A percentile compares a stretch with the other conserved stretches of the same genome.
Evolutionary conservation across 2,113 vertebrate genomes (phyloP).

Genomic region (Phodopus roborovskii): DNA sequence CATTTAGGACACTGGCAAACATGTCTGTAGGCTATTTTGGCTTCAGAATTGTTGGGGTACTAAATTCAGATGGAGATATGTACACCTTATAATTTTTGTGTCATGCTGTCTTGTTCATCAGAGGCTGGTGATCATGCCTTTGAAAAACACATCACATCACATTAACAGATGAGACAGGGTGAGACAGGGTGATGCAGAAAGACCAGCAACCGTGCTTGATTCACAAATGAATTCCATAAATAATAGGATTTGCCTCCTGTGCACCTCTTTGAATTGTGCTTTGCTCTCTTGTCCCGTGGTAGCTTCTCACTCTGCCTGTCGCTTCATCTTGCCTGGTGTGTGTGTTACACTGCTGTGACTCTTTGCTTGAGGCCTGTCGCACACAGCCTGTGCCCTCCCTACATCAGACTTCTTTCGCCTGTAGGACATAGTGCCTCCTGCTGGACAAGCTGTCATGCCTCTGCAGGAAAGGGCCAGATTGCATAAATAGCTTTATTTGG

Average conservation of each 20-base stretch:
- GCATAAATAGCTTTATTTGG: constrained; percentile 80
- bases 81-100: constrained; percentile 56
- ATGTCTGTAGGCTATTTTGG: constrained; percentile 36
- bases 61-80: constrained; percentile 54
- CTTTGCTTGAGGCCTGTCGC: constrained; percentile 85
- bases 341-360: constrained; percentile 78
- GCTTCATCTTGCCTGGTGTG: constrained; percentile 53
- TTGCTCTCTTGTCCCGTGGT: neutral
- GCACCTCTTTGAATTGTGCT: accelerated
- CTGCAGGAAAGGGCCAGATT: constrained; percentile 56
- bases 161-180: constrained; percentile 35
- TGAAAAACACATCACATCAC: constrained; percentile 42
- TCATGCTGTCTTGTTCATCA: neutral
- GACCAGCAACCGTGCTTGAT: constrained; percentile 42
- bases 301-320: neutral
- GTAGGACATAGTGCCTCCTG: constrained; percentile 80
- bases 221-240: neutral
- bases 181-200: constrained; percentile 18
- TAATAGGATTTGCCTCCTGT: neutral
- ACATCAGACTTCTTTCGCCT: constrained; percentile 66
- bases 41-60: neutral
- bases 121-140: constrained; percentile 46
- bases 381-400: constrained; percentile 76
- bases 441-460: constrained; percentile 83
- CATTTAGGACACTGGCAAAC: constrained; percentile 24